Evolutionary conservation across 2,888 invertebrate species (phyloP).

Genomic region (Chorisops tibialis): DNA sequence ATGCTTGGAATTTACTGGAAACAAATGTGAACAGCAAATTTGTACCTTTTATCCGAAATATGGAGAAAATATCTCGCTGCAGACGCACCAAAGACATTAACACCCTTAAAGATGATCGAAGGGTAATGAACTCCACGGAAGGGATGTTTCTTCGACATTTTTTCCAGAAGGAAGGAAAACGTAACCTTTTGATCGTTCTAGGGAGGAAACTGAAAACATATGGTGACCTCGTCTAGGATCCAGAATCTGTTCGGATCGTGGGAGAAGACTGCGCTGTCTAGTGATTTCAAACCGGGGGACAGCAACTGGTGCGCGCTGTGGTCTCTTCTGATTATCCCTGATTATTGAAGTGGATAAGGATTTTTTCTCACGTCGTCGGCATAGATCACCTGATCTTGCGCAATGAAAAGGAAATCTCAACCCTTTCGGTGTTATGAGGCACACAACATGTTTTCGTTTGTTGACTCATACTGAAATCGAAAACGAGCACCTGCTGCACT

Average conservation of each 20-base stretch:
- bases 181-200: conserved; percentile 2
- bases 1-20: conserved; percentile 14
- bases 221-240: conserved; percentile 1
- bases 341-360: too few species aligned
- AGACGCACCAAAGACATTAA: background rate
- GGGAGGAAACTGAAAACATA: background rate
- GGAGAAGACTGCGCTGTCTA: conserved; percentile 7
- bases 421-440: background rate
- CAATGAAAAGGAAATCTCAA: conserved; percentile 17
- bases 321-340: background rate
- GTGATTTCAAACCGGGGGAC: background rate
- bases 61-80: background rate
- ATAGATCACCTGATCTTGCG: conserved; percentile 16
- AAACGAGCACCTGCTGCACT: conserved; percentile 16
- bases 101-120: background rate
- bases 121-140: conserved; percentile 8
- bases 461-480: conserved; percentile 20
- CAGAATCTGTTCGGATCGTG: conserved; percentile 2
- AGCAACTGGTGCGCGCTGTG: too few species aligned
- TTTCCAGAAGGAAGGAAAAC: background rate
- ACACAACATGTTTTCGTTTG: conserved; percentile 7
- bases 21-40: conserved; percentile 12
- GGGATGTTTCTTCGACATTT: conserved; percentile 3
- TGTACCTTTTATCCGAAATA: background rate
- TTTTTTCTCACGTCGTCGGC: conserved; percentile 5